A percentile compares a stretch with the other conserved stretches of the same genome.
These are phyloP conservation scores for Neodiprion lecontei DNA, from an alignment of 1,140 invertebrate genomes.

Conservation along the genomic window DNA sequence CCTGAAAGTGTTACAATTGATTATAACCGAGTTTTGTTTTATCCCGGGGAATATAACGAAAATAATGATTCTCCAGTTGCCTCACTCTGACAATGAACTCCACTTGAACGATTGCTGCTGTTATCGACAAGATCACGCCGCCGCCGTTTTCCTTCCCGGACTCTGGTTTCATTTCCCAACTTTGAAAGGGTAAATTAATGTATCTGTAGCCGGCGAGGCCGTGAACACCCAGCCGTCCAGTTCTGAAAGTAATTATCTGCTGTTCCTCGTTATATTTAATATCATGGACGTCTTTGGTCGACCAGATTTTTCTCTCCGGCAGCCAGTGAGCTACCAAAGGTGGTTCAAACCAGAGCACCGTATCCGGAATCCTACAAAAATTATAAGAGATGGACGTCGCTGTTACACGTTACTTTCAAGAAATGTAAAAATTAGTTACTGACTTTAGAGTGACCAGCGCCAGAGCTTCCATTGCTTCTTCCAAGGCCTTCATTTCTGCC, in stretches of 20 bases:
- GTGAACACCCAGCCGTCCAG: slow-evolving; percentile 76
- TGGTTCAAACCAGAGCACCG: slow-evolving; percentile 83
- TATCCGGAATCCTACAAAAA: slow-evolving; percentile 70
- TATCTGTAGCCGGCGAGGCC: slow-evolving; percentile 77
- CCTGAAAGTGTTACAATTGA: slow-evolving; percentile 43
- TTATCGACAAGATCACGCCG: slow-evolving; percentile 68
- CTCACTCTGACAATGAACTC: slow-evolving; percentile 70
- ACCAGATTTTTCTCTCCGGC: slow-evolving; percentile 67
- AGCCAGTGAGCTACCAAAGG: slow-evolving; percentile 83
- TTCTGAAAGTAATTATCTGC: slow-evolving; percentile 76
- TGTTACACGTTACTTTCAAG: slow-evolving; percentile 13
- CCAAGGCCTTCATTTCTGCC: slow-evolving; percentile 76
- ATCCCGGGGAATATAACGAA: too few species aligned
- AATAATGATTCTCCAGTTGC: background rate
- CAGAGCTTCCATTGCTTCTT: slow-evolving; percentile 76
- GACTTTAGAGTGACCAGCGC: slow-evolving; percentile 75
- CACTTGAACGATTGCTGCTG: slow-evolving; percentile 72
- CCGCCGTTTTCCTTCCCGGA: slow-evolving; percentile 52
- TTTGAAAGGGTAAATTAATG: slow-evolving; percentile 83
- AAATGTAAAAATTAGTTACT: slow-evolving; percentile 40
- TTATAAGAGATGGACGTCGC: background rate
- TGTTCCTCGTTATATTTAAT: slow-evolving; percentile 86
- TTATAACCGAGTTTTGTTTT: background rate
- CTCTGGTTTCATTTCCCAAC: slow-evolving; percentile 82
- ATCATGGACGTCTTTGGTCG: slow-evolving; percentile 78